Evolutionary conservation across 1,140 invertebrate species (phyloP), one percentile per base, ranked within the genome.

Genomic region (Pogonomyrmex californicus): DNA sequence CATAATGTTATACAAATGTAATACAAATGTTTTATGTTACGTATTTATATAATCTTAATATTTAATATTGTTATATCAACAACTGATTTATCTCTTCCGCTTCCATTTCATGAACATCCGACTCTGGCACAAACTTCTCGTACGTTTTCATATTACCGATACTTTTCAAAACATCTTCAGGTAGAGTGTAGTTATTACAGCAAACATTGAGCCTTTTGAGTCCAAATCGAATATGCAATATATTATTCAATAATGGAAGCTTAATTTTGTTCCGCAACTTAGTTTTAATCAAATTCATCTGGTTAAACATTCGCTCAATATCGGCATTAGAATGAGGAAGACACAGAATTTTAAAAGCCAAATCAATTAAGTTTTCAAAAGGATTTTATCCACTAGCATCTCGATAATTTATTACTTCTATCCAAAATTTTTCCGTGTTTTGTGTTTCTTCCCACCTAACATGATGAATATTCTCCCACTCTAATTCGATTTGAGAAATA

Each of bases 361-460:
- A 68, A 68, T 68, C n/a, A 30, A 36, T 1, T 51, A 71, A 71
- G 14, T 71, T 51, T 71, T 71, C 7, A 14, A 71, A 71, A 51
- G 47, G 47, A 51, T 54, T 51, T 71, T 71, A 2, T 71, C 68
- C 47, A n/a, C 14, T 51, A 71, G 47, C 30, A 36, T 54, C 30
- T 54, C 47, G 14, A 71, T 71, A 71, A 71, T 71, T 36, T 36
- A 1, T 51, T 71, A 51, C 30, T 51, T 71, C 30, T 3, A 51
- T 36, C 30, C 7, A 71, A 51, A 71, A 71, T 71, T 51, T 54
- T 36, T 71, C 47, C 0, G 30, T 71, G 30, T 71, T 6, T 71
- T 71, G 68, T n/a, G 7, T 51, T 71, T 71, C 68, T 51, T 71
- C 1, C 68, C 68, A 71, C 9, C 47, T 68, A 71, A 71, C 4